Conservation (phyloP, 1,140 invertebrate species). For the Saccostrea echinata region DNA sequence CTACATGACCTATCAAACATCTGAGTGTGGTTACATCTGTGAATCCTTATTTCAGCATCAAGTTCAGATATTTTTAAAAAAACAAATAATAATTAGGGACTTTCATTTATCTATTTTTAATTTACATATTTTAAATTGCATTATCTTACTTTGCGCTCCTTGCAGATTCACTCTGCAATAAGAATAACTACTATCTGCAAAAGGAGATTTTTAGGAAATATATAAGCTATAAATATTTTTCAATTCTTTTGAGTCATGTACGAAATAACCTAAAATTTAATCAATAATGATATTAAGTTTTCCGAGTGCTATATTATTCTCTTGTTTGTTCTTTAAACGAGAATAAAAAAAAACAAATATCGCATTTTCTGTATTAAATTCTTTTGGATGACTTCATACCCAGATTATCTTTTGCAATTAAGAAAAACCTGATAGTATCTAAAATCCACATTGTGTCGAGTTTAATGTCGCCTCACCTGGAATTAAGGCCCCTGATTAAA, state of each 20-base stretch:
- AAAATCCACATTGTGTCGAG: slow-evolving; percentile 18
- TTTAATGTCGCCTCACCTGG: slow-evolving; percentile 33
- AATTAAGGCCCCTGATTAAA: slow-evolving; percentile 37
- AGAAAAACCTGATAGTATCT: slow-evolving; percentile 16
- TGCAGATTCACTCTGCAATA: neutral
- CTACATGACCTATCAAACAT: too few species aligned
- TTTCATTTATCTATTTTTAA: too few species aligned
- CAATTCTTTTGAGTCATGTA: slow-evolving; percentile 5
- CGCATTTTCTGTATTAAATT: slow-evolving; percentile 24
- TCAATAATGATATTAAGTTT: neutral
- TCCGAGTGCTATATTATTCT: slow-evolving; percentile 6
- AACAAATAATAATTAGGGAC: too few species aligned
- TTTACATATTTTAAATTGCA: too few species aligned
- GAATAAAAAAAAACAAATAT: slow-evolving; percentile 3
- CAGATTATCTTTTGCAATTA: slow-evolving; percentile 29
- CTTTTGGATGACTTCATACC: slow-evolving; percentile 7
- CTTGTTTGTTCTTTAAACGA: slow-evolving; percentile 24
- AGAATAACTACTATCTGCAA: neutral
- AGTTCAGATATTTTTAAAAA: too few species aligned
- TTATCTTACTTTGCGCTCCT: neutral
- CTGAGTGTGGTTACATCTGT: too few species aligned
- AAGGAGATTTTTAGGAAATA: neutral
- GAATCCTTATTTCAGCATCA: too few species aligned
- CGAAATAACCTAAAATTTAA: neutral
- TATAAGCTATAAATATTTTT: slow-evolving; percentile 36